Evolutionary conservation across 1,140 invertebrate genomes (phyloP).

Genomic region (Propsilocerus akamusi): DNA sequence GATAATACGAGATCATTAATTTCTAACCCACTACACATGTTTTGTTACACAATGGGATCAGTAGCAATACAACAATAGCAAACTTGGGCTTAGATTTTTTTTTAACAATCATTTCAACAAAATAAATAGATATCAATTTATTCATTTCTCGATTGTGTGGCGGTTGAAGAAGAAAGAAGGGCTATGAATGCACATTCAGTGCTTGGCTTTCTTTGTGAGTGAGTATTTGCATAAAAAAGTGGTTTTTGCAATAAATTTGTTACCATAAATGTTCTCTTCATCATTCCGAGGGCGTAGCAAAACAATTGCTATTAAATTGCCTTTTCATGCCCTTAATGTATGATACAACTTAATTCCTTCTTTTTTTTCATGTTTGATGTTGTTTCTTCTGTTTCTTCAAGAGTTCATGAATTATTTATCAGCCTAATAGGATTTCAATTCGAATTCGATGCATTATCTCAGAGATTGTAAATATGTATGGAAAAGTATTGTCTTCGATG

Average conservation of each 20-base stretch:
- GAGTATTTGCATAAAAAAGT: conserved; percentile 2
- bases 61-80: background rate
- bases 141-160: background rate
- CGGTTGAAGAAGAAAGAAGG: too few relatives aligned
- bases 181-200: too few relatives aligned
- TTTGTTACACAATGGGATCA: background rate
- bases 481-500: too few relatives aligned
- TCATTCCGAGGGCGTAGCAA: background rate
- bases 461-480: too few relatives aligned
- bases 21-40: background rate
- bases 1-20: background rate
- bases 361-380: conserved; percentile 1
- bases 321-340: background rate
- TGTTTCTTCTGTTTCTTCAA: background rate
- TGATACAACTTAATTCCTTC: conserved; percentile 3
- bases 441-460: background rate
- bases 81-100: conserved; percentile 1
- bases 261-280: conserved; percentile 1
- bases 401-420: conserved; percentile 1
- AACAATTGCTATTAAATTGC: conserved; percentile 3
- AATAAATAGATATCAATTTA: background rate
- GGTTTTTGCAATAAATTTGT: background rate
- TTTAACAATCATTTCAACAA: too few relatives aligned
- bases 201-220: background rate
- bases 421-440: background rate